A percentile compares a stretch with the other conserved stretches of the same genome.
Evolutionary conservation across 2,113 vertebrate species (phyloP).

Genomic region (Neotoma lepida): DNA sequence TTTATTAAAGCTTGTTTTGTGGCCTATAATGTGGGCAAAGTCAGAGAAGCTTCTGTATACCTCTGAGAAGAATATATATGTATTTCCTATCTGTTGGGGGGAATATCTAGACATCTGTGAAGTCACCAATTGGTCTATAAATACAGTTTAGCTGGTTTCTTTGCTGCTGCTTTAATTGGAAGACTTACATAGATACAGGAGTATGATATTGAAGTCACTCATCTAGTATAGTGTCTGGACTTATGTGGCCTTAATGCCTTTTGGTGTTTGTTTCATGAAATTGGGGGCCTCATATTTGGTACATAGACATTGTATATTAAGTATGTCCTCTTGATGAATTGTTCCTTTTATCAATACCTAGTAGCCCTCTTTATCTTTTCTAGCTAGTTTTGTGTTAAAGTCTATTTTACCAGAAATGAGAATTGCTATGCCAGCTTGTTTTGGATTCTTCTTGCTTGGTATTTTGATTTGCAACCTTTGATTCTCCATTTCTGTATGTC

Average conservation of each 20-base stretch:
- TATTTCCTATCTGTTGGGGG: background rate
- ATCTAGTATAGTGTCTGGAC: background rate
- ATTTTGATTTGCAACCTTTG: background rate
- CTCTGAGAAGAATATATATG: background rate
- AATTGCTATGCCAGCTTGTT: background rate
- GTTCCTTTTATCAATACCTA: background rate
- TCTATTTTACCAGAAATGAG: background rate
- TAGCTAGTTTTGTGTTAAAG: background rate
- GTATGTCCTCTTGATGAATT: background rate
- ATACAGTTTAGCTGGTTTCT: background rate
- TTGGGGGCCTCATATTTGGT: background rate
- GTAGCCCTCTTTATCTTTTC: too few species aligned
- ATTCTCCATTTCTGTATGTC: background rate
- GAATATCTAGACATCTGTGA: background rate
- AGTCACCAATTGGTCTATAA: background rate
- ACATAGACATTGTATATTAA: background rate
- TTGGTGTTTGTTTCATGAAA: background rate
- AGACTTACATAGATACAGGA: background rate
- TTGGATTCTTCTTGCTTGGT: background rate
- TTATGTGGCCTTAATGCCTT: background rate
- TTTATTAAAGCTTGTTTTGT: background rate
- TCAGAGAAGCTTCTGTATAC: background rate
- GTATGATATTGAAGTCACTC: too few species aligned
- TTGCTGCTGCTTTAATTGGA: background rate
- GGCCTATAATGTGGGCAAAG: background rate